A percentile compares a stretch with the other conserved stretches of the same genome.
These are phyloP conservation scores for Drosophila arizonae DNA, from an alignment of 1,140 invertebrate species.

Conservation along the genomic window DNA sequence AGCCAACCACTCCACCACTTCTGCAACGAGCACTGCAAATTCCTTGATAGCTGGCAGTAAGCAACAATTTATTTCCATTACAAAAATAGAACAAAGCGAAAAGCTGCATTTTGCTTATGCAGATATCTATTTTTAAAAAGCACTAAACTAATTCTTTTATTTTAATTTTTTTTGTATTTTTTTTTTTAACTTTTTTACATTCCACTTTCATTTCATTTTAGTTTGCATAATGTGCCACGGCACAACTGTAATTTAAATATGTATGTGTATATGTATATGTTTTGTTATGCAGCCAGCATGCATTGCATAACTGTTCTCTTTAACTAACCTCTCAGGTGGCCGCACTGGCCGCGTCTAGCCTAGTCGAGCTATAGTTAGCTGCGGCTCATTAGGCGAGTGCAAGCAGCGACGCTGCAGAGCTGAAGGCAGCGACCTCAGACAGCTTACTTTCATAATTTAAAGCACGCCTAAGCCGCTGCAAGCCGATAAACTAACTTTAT, in stretches of 20 bases:
- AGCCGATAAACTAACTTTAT: conserved; percentile 55
- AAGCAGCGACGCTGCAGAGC: conserved; percentile 4
- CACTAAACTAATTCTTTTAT: conserved; percentile 30
- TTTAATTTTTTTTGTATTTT: not conserved
- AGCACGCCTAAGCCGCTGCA: conserved; percentile 60
- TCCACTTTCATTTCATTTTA: conserved; percentile 13
- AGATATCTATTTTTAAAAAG: conserved; percentile 52
- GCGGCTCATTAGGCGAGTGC: conserved; percentile 12
- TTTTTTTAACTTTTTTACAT: not conserved
- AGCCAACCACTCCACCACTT: conserved; percentile 3
- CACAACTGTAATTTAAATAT: conserved; percentile 8
- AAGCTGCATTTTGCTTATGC: conserved; percentile 49
- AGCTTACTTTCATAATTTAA: conserved; percentile 73
- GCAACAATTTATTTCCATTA: conserved; percentile 30
- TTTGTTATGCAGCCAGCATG: conserved; percentile 23
- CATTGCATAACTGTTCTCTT: conserved; percentile 16
- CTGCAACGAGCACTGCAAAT: conserved; percentile 35
- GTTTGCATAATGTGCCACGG: conserved; percentile 13
- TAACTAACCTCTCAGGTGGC: not conserved
- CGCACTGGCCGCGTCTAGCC: no score
- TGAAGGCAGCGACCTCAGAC: conserved; percentile 40
- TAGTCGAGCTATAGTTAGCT: not conserved
- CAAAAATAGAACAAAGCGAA: conserved; percentile 26
- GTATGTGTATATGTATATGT: not conserved
- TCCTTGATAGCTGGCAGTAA: conserved; percentile 26